These are phyloP conservation scores for Tachysurus fulvidraco DNA, from an alignment of 2,113 vertebrate genomes.

Conservation along the genomic window DNA sequence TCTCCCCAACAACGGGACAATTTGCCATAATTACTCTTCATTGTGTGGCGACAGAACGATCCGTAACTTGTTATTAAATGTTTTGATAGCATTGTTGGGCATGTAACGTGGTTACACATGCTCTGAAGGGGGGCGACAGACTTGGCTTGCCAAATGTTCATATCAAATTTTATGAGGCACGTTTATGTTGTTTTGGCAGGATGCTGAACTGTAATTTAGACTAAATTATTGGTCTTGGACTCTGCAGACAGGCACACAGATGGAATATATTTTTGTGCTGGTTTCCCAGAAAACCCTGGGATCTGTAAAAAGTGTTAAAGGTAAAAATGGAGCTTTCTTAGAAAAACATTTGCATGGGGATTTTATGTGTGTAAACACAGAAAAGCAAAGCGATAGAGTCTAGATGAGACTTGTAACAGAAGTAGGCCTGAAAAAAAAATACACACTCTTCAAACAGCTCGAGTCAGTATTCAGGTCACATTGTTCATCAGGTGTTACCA, in stretches of 20 bases:
- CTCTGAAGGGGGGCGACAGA: conserved; percentile 43
- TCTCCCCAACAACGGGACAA: not conserved
- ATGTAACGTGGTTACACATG: conserved; percentile 42
- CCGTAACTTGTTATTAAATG: conserved; percentile 53
- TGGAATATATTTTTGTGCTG: conserved; percentile 69
- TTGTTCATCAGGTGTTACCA: conserved; percentile 10
- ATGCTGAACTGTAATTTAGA: conserved; percentile 68
- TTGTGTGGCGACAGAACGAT: conserved; percentile 38
- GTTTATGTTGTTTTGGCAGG: conserved; percentile 59
- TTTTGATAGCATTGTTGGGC: conserved; percentile 57
- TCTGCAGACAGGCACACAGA: conserved; percentile 67
- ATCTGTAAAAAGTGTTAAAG: conserved; percentile 60
- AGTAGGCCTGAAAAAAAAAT: conserved; percentile 2
- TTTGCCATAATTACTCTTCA: conserved; percentile 14
- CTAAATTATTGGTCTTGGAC: conserved; percentile 66
- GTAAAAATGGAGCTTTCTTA: conserved; percentile 57
- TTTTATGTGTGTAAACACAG: conserved; percentile 60
- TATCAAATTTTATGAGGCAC: conserved; percentile 61
- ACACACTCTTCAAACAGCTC: not conserved
- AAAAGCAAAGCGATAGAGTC: not conserved
- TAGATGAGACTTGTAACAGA: conserved; percentile 10
- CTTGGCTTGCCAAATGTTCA: conserved; percentile 63
- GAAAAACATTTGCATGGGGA: conserved; percentile 57
- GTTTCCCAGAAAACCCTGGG: conserved; percentile 65
- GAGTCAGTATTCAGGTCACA: not conserved